Percentiles rank a stretch among this genome's conserved stretches.
Conservation (phyloP, 2,888 invertebrate species). For the Tachystola acroxantha region DNA sequence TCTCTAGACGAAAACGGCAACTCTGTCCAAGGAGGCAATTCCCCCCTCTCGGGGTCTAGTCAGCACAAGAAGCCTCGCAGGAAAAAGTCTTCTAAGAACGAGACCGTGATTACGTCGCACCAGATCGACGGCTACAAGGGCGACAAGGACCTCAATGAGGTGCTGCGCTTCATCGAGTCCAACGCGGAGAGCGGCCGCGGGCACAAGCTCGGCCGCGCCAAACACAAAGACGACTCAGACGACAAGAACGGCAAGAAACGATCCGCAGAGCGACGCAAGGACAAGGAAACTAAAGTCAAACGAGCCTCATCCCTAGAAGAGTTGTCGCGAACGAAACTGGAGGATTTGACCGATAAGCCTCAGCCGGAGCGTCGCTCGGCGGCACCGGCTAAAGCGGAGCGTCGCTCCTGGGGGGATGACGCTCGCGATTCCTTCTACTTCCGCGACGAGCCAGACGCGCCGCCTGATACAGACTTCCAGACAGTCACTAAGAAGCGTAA, state of each 20-base stretch:
- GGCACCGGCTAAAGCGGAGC: slow-evolving; percentile 56
- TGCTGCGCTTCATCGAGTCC: slow-evolving; percentile 88
- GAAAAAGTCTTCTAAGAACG: slow-evolving; percentile 80
- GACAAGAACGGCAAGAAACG: slow-evolving; percentile 65
- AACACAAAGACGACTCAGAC: slow-evolving; percentile 66
- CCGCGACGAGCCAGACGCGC: slow-evolving; percentile 34
- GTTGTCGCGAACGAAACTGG: slow-evolving; percentile 85
- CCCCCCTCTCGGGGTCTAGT: slow-evolving; percentile 64
- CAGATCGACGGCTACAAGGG: slow-evolving; percentile 88
- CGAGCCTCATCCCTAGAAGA: slow-evolving; percentile 90
- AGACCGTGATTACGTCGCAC: slow-evolving; percentile 77
- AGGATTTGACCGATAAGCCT: slow-evolving; percentile 80
- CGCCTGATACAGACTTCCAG: slow-evolving; percentile 81
- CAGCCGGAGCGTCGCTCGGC: slow-evolving; percentile 35
- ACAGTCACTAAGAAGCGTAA: slow-evolving; percentile 91
- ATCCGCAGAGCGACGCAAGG: slow-evolving; percentile 66
- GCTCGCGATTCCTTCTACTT: slow-evolving; percentile 62
- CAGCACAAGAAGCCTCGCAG: slow-evolving; percentile 76
- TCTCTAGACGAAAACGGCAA: slow-evolving; percentile 90
- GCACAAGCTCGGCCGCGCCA: slow-evolving; percentile 48
- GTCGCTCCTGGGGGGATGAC: slow-evolving; percentile 84
- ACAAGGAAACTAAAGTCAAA: slow-evolving; percentile 69
- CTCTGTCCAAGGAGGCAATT: slow-evolving; percentile 79
- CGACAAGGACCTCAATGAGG: slow-evolving; percentile 85
- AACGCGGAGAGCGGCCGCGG: slow-evolving; percentile 57